A percentile compares a stretch with the other conserved stretches of the same genome.
phyloP scores from a whole-genome alignment of 2,888 invertebrate genomes.

The Tanypteryx hageni region DNA sequence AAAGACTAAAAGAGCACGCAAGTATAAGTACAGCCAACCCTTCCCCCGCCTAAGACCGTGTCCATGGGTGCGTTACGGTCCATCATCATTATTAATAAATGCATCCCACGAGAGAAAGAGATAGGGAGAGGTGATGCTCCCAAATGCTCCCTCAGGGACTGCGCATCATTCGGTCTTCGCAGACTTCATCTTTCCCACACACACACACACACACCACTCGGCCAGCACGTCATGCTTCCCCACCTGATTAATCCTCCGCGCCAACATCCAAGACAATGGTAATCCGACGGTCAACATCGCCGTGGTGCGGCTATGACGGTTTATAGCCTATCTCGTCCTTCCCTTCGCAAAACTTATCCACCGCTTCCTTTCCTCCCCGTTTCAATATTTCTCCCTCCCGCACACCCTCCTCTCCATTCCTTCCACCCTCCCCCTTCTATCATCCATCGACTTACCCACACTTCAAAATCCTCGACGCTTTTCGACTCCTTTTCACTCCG shows the following conservation, averaged over 20 bases:
- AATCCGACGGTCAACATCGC: slow-evolving; percentile 53
- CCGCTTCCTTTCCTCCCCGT: background rate
- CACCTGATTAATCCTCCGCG: slow-evolving; percentile 47
- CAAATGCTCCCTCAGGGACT: slow-evolving; percentile 3
- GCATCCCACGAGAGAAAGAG: background rate
- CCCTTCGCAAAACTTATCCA: slow-evolving; percentile 26
- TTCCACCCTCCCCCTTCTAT: background rate
- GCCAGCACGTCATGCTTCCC: background rate
- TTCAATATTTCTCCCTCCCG: slow-evolving; percentile 45
- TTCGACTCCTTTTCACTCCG: slow-evolving; percentile 28
- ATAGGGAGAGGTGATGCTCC: slow-evolving; percentile 16
- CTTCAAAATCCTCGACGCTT: slow-evolving; percentile 28
- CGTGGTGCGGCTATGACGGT: slow-evolving; percentile 46
- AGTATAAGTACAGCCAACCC: background rate
- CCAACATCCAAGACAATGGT: slow-evolving; percentile 59
- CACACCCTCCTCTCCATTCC: background rate
- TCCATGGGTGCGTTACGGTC: slow-evolving; percentile 34
- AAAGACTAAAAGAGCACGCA: background rate
- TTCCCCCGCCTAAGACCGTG: background rate
- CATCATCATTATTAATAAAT: slow-evolving; percentile 56
- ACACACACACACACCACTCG: slow-evolving; percentile 20
- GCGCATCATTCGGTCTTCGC: slow-evolving; percentile 43
- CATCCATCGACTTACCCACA: slow-evolving; percentile 27
- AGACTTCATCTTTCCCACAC: slow-evolving; percentile 24
- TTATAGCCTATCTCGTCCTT: slow-evolving; percentile 11